Evolutionary conservation across 2,113 vertebrate species (phyloP).

Genomic region (Oreochromis aureus): DNA sequence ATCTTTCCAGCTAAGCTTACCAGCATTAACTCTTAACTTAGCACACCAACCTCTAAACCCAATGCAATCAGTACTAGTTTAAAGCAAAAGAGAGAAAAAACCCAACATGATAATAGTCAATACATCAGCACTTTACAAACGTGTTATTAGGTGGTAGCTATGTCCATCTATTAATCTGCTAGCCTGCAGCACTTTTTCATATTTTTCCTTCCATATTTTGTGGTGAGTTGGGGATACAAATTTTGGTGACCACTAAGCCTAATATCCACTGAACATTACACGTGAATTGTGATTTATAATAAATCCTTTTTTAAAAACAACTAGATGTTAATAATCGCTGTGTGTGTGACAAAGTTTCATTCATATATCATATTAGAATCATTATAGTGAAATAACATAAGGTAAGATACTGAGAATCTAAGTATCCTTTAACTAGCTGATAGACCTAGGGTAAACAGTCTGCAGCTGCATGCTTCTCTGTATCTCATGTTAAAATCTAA

Average conservation of each 20-base stretch:
- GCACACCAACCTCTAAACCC: background rate
- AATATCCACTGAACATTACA: background rate
- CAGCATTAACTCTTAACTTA: fast-evolving
- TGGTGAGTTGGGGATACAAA: background rate
- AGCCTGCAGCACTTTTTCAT: background rate
- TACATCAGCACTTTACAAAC: background rate
- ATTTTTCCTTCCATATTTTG: background rate
- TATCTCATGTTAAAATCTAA: background rate
- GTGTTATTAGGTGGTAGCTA: background rate
- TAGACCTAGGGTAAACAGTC: background rate
- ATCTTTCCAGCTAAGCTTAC: background rate
- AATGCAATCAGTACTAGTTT: background rate
- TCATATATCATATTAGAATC: background rate
- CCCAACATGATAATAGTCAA: background rate
- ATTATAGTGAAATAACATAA: background rate
- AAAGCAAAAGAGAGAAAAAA: background rate
- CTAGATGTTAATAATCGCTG: background rate
- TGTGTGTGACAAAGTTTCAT: background rate
- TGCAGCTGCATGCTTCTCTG: background rate
- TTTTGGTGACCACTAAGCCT: background rate
- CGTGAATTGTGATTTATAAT: background rate
- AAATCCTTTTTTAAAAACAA: background rate
- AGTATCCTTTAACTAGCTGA: background rate
- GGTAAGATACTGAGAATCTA: background rate
- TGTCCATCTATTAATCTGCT: background rate